Conservation (phyloP, 2,797 vertebrate species). For the Tokudaia muenninki region DNA sequence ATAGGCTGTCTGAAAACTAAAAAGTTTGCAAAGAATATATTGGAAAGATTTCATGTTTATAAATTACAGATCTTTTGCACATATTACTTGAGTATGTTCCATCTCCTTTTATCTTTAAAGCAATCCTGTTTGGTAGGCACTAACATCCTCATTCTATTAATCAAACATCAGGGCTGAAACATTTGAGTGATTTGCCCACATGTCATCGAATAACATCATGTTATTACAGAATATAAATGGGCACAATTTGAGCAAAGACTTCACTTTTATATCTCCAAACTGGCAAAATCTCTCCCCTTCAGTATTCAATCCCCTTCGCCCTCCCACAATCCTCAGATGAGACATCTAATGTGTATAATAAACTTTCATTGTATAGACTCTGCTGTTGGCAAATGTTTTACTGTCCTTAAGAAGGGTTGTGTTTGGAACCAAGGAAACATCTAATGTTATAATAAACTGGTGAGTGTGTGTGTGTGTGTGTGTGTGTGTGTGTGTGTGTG, state of each 20-base stretch:
- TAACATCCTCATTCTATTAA: constrained; percentile 3
- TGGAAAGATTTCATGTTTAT: neutral
- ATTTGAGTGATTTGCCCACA: neutral
- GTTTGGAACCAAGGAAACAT: constrained; percentile 24
- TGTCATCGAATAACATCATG: constrained; percentile 5
- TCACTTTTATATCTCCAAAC: neutral
- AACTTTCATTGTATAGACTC: neutral
- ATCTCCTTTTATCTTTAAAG: constrained; percentile 57
- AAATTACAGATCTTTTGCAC: constrained; percentile 1
- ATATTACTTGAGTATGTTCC: neutral
- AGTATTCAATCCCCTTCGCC: neutral
- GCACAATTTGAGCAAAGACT: neutral
- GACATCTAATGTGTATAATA: neutral
- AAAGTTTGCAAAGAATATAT: neutral
- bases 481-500: neutral
- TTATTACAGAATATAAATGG: neutral
- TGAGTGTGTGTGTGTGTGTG: neutral
- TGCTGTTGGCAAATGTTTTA: neutral
- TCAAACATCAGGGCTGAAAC: neutral
- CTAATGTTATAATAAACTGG: too few relatives aligned
- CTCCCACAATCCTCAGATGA: neutral
- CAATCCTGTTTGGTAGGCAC: constrained; percentile 17
- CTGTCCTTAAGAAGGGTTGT: neutral
- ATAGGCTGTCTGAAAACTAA: neutral
- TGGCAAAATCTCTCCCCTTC: neutral